These are phyloP conservation scores for Monopis laevigella DNA, from an alignment of 2,888 invertebrate genomes.

Conservation along the genomic window DNA sequence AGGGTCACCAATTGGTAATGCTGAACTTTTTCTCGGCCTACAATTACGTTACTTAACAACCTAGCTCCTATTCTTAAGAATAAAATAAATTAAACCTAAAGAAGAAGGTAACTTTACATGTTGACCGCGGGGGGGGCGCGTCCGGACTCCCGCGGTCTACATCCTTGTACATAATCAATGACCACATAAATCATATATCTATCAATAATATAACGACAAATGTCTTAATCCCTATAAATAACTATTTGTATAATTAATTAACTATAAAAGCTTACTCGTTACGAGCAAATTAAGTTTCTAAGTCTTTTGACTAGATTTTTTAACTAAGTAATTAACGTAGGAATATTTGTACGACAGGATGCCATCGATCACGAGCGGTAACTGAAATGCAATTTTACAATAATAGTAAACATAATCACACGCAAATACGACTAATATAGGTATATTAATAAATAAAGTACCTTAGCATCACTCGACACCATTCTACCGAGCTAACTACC, in stretches of 20 bases:
- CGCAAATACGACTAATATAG: conserved; percentile 37
- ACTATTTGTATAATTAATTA: conserved; percentile 24
- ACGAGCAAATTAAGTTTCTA: conserved; percentile 59
- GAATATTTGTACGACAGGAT: conserved; percentile 69
- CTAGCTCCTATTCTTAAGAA: conserved; percentile 55
- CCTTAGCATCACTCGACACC: conserved; percentile 1
- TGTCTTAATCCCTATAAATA: conserved; percentile 12
- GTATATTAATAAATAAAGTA: conserved; percentile 5
- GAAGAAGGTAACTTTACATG: conserved; percentile 63
- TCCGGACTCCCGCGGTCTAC: no score
- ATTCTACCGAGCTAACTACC: conserved; percentile 1
- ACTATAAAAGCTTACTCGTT: conserved; percentile 52
- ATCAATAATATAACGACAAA: conserved; percentile 10
- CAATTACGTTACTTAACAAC: conserved; percentile 38
- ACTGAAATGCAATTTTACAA: conserved; percentile 64
- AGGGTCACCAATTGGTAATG: conserved; percentile 29
- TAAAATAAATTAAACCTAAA: conserved; percentile 54
- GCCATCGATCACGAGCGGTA: conserved; percentile 67
- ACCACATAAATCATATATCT: background rate
- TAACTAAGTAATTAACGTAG: conserved; percentile 64
- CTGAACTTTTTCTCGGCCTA: conserved; percentile 62
- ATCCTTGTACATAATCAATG: background rate
- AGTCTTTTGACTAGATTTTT: conserved; percentile 67
- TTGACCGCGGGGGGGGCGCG: background rate
- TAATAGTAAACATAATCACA: conserved; percentile 61